Evolutionary conservation across 2,888 invertebrate species (phyloP), one percentile per base, ranked within the genome.

Genomic region (Penaeus monodon): DNA sequence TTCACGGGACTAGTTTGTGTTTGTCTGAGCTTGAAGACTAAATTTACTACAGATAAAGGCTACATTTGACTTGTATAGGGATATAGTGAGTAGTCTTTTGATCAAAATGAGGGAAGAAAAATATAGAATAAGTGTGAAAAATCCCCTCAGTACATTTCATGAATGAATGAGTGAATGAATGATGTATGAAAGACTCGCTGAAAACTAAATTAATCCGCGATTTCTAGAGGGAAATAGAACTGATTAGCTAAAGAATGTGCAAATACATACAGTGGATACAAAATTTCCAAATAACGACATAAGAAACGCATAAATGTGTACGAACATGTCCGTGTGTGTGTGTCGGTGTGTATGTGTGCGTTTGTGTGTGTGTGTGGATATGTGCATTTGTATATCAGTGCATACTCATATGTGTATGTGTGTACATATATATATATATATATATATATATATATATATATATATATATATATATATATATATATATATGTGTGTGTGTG

Each of bases 401-500:
- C 20, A 68, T 68, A 68, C 20, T 7, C 8, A 77, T 33, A 3
- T 33, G 7, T n/a, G 0, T 77, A 77, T 76, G 3, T 38, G 38
- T 77, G 3, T 77, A 38, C 38, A 14, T 77, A 77, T 77, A 14
- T 77, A 77, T 77, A 14, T 77, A 77, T 77, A 1, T 77, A 77
- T 33, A 14, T 77, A 77, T 77, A 14, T 77, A 77, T 77, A 2
- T 38, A 49, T 49, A 49, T 49, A 49, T 49, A 7, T 12, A 49
- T 49, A 49, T 49, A 12, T 49, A 49, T 49, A 49, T 4, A 49
- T 6, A 49, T 6, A 49, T 49, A 49, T 6, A 49, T 49, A 12
- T 49, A 49, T 49, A 49, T 49, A 49, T 49, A 12, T 49, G 6
- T 49, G 6, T 49, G 6, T 49, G 7, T 49, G 6, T 12, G 6